phyloP scores from a whole-genome alignment of 2,113 vertebrate species.

The Chauna torquata region DNA sequence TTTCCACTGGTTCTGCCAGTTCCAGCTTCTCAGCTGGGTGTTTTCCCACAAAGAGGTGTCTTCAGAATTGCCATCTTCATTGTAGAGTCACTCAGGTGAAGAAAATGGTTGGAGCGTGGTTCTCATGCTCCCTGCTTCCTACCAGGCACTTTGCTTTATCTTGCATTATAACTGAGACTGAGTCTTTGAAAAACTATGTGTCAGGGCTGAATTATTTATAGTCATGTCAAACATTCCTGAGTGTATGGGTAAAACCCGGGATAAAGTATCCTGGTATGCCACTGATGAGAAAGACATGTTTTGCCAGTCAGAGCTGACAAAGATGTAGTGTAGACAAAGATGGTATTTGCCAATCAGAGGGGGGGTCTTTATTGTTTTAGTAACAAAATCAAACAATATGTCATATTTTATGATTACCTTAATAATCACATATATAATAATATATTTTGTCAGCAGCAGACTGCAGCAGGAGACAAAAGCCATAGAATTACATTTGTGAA shows the following conservation, averaged over 20 bases:
- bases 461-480: slow-evolving; percentile 2
- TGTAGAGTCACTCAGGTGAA: background rate
- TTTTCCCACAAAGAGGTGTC: background rate
- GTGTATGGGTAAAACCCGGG: slow-evolving; percentile 15
- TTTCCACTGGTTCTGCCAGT: slow-evolving; percentile 41
- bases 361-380: background rate
- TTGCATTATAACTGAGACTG: slow-evolving; percentile 8
- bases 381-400: background rate
- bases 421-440: background rate
- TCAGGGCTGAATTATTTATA: slow-evolving; percentile 67
- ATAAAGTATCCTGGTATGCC: slow-evolving; percentile 3
- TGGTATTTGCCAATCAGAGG: background rate
- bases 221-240: slow-evolving; percentile 60
- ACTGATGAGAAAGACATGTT: background rate
- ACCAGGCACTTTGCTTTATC: background rate
- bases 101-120: background rate
- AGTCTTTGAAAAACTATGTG: slow-evolving; percentile 34
- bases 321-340: background rate
- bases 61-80: background rate
- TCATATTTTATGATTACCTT: background rate
- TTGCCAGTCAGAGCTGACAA: background rate
- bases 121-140: background rate
- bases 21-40: background rate
- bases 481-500: background rate
- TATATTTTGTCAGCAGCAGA: background rate